These are phyloP conservation scores for Wasmannia auropunctata DNA, from an alignment of 1,140 invertebrate species.

Conservation along the genomic window DNA sequence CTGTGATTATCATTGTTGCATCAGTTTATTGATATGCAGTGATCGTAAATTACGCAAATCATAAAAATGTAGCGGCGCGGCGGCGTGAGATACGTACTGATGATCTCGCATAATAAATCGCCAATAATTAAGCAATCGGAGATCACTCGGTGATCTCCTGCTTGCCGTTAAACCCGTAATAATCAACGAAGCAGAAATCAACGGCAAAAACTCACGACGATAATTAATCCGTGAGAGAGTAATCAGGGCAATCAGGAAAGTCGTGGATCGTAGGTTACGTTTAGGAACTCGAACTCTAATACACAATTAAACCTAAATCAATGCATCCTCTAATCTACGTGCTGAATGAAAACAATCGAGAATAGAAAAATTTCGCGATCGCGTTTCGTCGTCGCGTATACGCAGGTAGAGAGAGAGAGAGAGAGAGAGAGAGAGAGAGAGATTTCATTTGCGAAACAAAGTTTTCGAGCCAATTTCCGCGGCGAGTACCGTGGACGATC, in stretches of 20 bases:
- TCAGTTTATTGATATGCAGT: background rate
- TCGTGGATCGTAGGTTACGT: background rate
- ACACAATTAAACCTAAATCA: background rate
- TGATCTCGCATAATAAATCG: background rate
- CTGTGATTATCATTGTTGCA: background rate
- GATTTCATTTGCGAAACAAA: conserved; percentile 62
- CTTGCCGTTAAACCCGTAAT: background rate
- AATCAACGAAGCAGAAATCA: background rate
- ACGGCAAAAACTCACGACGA: background rate
- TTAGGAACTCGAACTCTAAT: background rate
- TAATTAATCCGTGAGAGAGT: background rate
- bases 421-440: conserved; percentile 37
- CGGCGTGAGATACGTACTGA: background rate
- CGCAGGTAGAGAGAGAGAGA: too few species aligned
- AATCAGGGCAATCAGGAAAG: background rate
- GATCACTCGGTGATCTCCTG: background rate
- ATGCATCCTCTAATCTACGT: background rate
- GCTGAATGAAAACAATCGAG: background rate
- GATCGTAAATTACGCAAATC: background rate
- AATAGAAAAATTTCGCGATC: conserved; percentile 9
- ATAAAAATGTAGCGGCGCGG: background rate
- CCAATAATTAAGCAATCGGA: background rate
- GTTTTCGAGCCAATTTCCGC: conserved; percentile 57
- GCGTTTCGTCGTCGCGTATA: background rate
- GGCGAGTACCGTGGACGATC: conserved; percentile 55